phyloP scores from a whole-genome alignment of 2,113 vertebrate genomes.

The Nipponia nippon region DNA sequence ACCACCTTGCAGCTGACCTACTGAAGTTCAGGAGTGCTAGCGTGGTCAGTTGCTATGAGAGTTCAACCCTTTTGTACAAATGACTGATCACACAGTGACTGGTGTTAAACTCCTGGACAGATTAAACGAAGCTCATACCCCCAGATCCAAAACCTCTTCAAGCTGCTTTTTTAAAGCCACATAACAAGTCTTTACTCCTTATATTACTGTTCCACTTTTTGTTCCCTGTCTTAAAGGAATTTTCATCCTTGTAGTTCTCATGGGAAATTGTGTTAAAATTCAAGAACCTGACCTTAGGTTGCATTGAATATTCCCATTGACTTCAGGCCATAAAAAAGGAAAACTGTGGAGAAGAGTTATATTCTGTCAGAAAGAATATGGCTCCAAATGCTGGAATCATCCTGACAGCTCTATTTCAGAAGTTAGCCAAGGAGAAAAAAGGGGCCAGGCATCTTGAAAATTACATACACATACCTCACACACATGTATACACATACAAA shows the following conservation, averaged over 20 bases:
- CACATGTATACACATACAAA: slow-evolving; percentile 36
- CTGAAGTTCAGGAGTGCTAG: neutral
- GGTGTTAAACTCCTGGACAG: neutral
- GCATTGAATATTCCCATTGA: slow-evolving; percentile 52
- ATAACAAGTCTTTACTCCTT: slow-evolving; percentile 23
- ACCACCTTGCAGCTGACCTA: neutral
- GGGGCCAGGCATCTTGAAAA: slow-evolving; percentile 52
- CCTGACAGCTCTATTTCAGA: slow-evolving; percentile 65
- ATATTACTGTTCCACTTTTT: neutral
- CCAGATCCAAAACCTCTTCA: neutral
- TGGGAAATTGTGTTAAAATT: slow-evolving; percentile 57
- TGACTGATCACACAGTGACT: neutral
- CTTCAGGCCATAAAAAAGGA: slow-evolving; percentile 54
- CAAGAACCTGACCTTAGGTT: slow-evolving; percentile 54
- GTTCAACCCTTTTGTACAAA: neutral
- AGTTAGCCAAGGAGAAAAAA: slow-evolving; percentile 61
- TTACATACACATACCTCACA: slow-evolving; percentile 31
- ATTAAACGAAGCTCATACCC: neutral
- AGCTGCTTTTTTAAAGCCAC: neutral
- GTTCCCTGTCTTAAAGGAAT: slow-evolving; percentile 26
- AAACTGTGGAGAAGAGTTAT: slow-evolving; percentile 55
- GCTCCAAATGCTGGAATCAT: slow-evolving; percentile 49
- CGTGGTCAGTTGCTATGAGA: neutral
- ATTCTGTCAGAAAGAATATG: slow-evolving; percentile 61
- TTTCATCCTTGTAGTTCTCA: slow-evolving; percentile 19